Percentiles rank a stretch among this genome's conserved stretches.
These are phyloP conservation scores for Apteryx owenii DNA, from an alignment of 2,113 vertebrate genomes.

Conservation along the genomic window DNA sequence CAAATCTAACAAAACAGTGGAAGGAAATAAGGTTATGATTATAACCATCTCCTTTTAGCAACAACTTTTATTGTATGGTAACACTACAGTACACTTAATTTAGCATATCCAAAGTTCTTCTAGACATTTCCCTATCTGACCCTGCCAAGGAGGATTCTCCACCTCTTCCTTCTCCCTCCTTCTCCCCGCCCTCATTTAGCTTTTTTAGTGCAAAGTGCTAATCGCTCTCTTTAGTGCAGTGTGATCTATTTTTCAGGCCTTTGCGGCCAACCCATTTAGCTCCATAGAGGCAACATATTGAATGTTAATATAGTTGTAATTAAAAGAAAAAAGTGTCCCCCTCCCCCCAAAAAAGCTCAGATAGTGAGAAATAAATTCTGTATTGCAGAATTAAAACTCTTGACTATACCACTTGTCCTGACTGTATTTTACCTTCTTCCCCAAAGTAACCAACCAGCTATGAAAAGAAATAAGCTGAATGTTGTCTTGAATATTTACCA, in stretches of 20 bases:
- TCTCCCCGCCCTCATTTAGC: neutral
- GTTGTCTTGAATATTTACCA: neutral
- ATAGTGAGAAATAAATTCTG: neutral
- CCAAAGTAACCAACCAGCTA: neutral
- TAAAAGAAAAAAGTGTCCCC: neutral
- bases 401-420: neutral
- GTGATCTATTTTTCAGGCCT: neutral
- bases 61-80: neutral
- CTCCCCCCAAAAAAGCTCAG: neutral
- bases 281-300: neutral
- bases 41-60: neutral
- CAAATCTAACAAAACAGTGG: neutral
- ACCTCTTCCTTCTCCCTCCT: neutral
- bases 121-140: neutral
- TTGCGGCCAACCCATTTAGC: neutral
- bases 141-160: neutral
- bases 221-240: neutral
- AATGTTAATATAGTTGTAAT: neutral
- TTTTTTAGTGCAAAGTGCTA: neutral
- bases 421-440: neutral
- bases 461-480: neutral
- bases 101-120: neutral
- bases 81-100: rapidly evolving
- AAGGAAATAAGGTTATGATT: neutral
- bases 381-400: neutral